A percentile compares a stretch with the other conserved stretches of the same genome.
These are phyloP conservation scores for Vireo altiloquus DNA, from an alignment of 2,113 vertebrate species.

Conservation along the genomic window DNA sequence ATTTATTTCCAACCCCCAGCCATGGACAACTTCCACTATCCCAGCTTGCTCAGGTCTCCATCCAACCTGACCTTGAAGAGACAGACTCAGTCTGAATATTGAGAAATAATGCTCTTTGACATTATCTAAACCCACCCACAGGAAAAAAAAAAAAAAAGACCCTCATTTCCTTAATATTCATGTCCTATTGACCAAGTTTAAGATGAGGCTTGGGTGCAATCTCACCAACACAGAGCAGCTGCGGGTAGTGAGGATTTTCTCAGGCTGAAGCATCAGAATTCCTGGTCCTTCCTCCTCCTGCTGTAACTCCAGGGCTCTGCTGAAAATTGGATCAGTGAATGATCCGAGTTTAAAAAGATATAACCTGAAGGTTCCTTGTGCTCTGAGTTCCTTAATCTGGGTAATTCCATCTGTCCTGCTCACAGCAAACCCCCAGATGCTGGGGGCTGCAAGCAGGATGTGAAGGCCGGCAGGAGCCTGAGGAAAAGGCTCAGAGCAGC, in stretches of 20 bases:
- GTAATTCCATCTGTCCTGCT: constrained; percentile 21
- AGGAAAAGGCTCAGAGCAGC: neutral
- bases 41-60: neutral
- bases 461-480: neutral
- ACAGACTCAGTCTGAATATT: neutral
- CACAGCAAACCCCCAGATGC: neutral
- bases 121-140: neutral
- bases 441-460: neutral
- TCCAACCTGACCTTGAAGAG: neutral
- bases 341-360: neutral
- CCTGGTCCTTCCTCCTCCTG: neutral
- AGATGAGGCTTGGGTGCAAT: neutral
- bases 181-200: neutral
- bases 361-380: neutral
- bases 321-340: neutral
- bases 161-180: neutral
- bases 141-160: neutral
- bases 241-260: neutral
- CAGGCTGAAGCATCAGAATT: neutral
- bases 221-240: neutral
- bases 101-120: neutral
- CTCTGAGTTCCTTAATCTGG: neutral
- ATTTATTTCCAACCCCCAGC: neutral
- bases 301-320: neutral
- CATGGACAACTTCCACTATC: neutral